Base-by-base conservation (phyloP, 1,140 invertebrate genomes). In the Drosophila ambigua region DNA sequence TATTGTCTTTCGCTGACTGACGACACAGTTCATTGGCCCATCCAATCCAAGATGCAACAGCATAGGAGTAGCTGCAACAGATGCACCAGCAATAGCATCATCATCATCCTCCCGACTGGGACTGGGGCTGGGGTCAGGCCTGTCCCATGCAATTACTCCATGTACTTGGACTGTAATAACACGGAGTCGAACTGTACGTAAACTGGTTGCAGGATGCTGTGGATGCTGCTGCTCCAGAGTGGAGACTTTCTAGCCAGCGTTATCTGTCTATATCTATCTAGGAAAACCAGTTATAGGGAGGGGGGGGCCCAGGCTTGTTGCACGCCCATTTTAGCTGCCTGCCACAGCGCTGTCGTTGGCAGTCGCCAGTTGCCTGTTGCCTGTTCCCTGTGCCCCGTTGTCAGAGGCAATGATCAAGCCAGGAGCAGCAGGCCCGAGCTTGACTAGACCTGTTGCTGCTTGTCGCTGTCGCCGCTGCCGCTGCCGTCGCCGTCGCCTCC, bases 131-230 rank as follows among this genome's bases (percentile, higher is more conserved):
- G 72, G 72, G 72, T 75, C 72, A 66, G 54, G 72, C 46, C 72
- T 62, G 72, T 57, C 76, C 77, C 65, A 75, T 88, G 84, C 83
- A 88, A 88, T 88, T 88, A 88, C 83, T 88, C 77, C 84, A 89
- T 88, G 83, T 88, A 88, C 83, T 83, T 83, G 76, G 65, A 54
- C 72, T 79, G 65, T 87, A 88, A 88, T 88, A 88, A 89, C 83
- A 83, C 76, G 76, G 81, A 78, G 63, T 76, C 71, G 78, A 78
- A 87, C 83, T 87, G 83, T 88, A 88, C 83, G 83, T 87, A 88
- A 85, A 85, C 82, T 85, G 82, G 82, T 85, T 85, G 82, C 78
- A 45, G 43, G 77, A 65, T 71, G 77, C 57, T 63, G 46, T 28
- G 52, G 72, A 58, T 74, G 71, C 44, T 77, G 69, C 58, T 16